Percentiles rank a stretch among this genome's conserved stretches.
Conservation (phyloP, 1,140 invertebrate species). For the Hermatobates lingyangjiaoensis region DNA sequence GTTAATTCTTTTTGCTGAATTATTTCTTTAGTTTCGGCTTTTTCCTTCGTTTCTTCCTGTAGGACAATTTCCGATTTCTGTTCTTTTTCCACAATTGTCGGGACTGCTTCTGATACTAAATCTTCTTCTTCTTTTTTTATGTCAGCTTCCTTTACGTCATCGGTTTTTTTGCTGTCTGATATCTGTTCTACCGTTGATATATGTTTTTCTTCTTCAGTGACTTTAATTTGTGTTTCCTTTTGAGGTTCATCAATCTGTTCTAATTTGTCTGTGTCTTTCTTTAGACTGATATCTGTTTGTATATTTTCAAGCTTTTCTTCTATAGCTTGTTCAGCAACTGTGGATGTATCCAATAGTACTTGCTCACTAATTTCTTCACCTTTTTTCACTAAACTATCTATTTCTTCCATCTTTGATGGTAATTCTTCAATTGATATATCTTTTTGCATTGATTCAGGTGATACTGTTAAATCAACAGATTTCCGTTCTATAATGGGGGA, state of each 20-base stretch:
- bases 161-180: background rate
- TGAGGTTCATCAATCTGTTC: constrained; percentile 17
- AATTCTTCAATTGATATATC: too few relatives aligned
- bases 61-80: too few relatives aligned
- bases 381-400: constrained; percentile 13
- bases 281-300: constrained; percentile 20
- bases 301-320: constrained; percentile 22
- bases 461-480: too few relatives aligned
- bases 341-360: background rate
- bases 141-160: background rate
- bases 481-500: too few relatives aligned
- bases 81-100: too few relatives aligned
- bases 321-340: constrained; percentile 19
- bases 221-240: background rate
- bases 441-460: too few relatives aligned
- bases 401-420: too few relatives aligned
- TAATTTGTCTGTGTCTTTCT: constrained; percentile 11
- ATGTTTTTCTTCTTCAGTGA: constrained; percentile 1
- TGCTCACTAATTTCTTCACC: constrained; percentile 4
- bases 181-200: constrained; percentile 15
- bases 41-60: constrained; percentile 22
- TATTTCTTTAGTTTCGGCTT: constrained; percentile 13
- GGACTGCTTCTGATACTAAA: constrained; percentile 5
- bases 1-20: background rate
- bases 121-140: background rate